Conservation (phyloP, 2,797 vertebrate species). For the Lycodopsis pacificus region DNA sequence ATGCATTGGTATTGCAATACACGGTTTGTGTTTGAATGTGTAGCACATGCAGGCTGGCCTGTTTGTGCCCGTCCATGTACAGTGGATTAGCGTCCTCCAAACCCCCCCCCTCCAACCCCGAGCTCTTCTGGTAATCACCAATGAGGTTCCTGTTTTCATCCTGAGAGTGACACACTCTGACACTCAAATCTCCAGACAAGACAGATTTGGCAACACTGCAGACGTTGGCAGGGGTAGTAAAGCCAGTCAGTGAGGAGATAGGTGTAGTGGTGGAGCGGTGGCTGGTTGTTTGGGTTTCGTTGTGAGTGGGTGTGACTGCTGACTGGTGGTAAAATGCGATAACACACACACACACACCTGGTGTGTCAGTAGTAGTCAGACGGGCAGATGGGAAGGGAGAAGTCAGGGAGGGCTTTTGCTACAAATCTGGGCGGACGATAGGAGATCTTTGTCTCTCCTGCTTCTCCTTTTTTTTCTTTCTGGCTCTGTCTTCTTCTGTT, state of each 20-base stretch:
- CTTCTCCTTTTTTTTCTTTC: conserved; percentile 5
- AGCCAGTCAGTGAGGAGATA: conserved; percentile 38
- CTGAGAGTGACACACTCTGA: conserved; percentile 41
- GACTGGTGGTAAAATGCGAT: conserved; percentile 58
- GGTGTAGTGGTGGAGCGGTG: conserved; percentile 22
- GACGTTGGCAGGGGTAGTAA: conserved; percentile 52
- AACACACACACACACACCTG: conserved; percentile 69
- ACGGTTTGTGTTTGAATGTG: conserved; percentile 27
- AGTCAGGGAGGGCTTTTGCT: conserved; percentile 52
- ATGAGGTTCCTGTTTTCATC: conserved; percentile 57
- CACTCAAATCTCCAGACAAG: conserved; percentile 49
- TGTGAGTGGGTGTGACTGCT: conserved; percentile 43
- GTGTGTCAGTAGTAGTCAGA: conserved; percentile 64
- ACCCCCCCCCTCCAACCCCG: conserved; percentile 5
- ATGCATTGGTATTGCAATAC: not conserved
- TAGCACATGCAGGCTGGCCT: conserved; percentile 3
- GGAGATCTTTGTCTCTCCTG: conserved; percentile 34
- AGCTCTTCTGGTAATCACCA: conserved; percentile 67
- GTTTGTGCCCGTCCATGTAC: conserved; percentile 36
- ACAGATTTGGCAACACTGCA: conserved; percentile 57
- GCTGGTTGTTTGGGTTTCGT: conserved; percentile 34
- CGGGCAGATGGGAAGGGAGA: conserved; percentile 65
- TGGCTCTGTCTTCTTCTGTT: conserved; percentile 14
- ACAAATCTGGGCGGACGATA: conserved; percentile 21
- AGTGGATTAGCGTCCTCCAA: conserved; percentile 62